Evolutionary conservation across 37 sponge, comb jelly and placozoan species (phyloP).

Genomic region (Petrosia ficiformis): DNA sequence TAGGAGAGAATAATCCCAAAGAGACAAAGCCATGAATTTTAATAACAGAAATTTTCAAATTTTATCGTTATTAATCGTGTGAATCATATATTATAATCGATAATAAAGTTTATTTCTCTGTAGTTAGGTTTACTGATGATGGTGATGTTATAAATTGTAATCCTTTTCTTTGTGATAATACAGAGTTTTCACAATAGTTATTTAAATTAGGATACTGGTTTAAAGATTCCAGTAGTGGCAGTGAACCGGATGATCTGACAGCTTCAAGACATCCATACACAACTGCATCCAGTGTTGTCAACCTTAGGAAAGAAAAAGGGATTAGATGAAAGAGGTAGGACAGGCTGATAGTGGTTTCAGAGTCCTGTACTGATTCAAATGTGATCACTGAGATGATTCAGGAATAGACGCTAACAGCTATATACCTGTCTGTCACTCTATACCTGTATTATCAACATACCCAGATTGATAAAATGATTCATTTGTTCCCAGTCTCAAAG

Average conservation of each 20-base stretch:
- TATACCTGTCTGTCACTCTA: too few species aligned
- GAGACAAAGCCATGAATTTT: neutral
- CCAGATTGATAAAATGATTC: conserved; percentile 14
- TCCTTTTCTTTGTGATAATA: conserved; percentile 3
- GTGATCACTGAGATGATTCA: too few species aligned
- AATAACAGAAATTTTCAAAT: too few species aligned
- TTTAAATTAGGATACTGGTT: neutral
- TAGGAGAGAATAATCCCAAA: neutral
- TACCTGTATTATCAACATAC: too few species aligned
- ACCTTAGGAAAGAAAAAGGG: neutral
- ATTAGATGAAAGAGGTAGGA: too few species aligned
- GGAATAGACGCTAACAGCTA: too few species aligned
- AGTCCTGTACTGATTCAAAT: too few species aligned
- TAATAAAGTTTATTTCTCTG: neutral
- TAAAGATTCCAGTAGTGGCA: neutral
- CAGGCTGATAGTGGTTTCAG: too few species aligned
- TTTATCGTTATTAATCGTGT: too few species aligned
- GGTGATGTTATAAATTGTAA: neutral
- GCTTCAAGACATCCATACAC: conserved; percentile 25
- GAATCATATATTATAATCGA: too few species aligned
- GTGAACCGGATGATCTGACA: neutral
- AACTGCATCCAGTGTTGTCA: conserved; percentile 23
- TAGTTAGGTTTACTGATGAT: neutral
- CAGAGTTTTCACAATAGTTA: neutral
- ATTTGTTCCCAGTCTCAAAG: conserved; percentile 4